Evolutionary conservation across 2,113 vertebrate genomes (phyloP).

Genomic region (Carassius carassius): DNA sequence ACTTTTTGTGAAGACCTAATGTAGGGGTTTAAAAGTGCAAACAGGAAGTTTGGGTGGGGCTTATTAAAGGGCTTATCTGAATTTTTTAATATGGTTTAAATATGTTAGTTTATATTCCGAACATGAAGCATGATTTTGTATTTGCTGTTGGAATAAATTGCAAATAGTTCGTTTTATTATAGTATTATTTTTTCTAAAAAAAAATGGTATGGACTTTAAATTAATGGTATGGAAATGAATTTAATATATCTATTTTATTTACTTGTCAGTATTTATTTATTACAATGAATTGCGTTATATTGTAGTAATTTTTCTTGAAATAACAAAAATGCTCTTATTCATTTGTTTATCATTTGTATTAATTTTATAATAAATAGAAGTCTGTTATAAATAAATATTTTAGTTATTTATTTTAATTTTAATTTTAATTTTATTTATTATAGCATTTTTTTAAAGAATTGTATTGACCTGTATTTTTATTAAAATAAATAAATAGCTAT

Average conservation of each 20-base stretch:
- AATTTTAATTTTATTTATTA: background rate
- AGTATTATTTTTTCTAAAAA: background rate
- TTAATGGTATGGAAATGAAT: too few species aligned
- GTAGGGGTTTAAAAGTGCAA: too few species aligned
- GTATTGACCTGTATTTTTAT: background rate
- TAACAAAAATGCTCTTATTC: too few species aligned
- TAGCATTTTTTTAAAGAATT: too few species aligned
- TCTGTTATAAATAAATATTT: too few species aligned
- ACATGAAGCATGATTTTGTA: background rate
- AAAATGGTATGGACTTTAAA: background rate
- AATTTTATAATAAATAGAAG: too few species aligned
- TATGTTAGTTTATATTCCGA: background rate
- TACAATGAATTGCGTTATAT: too few species aligned
- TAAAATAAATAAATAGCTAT: background rate
- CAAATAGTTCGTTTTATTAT: background rate
- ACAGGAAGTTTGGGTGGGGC: background rate
- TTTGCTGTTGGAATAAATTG: background rate
- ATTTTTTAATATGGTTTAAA: background rate
- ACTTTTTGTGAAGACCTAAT: background rate
- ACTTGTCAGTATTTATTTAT: too few species aligned
- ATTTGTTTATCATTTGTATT: too few species aligned
- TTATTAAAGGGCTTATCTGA: background rate
- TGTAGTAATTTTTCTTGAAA: too few species aligned
- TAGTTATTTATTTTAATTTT: background rate
- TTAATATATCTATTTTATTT: too few species aligned